These are phyloP conservation scores for Corynorhinus townsendii DNA, from an alignment of 2,113 vertebrate genomes.

Conservation along the genomic window DNA sequence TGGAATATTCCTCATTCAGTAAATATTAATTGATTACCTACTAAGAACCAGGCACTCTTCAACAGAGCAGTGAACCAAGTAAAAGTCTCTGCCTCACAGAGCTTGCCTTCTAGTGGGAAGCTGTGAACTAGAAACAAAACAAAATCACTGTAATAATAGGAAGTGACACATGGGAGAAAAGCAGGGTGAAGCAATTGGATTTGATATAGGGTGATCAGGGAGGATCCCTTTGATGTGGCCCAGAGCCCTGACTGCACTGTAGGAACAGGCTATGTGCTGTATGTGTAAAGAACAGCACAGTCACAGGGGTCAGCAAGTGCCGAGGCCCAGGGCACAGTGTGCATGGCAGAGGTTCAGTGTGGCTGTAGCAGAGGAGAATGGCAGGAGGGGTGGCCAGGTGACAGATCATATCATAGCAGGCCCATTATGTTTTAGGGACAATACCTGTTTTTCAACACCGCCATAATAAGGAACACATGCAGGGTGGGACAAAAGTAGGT, in stretches of 20 bases:
- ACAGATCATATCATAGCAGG: not conserved
- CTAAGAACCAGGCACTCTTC: not conserved
- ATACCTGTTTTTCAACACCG: not conserved
- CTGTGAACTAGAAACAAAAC: not conserved
- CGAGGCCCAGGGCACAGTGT: not conserved
- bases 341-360: not conserved
- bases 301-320: not conserved
- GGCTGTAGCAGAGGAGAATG: not conserved
- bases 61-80: not conserved
- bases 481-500: not conserved
- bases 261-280: not conserved
- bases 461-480: not conserved
- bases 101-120: not conserved
- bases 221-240: not conserved
- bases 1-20: not conserved
- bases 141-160: not conserved
- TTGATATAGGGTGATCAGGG: not conserved
- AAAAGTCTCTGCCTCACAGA: not conserved
- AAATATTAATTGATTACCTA: not conserved
- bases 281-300: not conserved
- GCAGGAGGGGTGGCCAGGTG: not conserved
- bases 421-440: not conserved
- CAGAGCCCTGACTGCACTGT: not conserved
- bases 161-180: not conserved
- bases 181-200: not conserved